These are phyloP conservation scores for Bombylius discolor DNA, from an alignment of 2,888 invertebrate genomes.

Conservation along the genomic window DNA sequence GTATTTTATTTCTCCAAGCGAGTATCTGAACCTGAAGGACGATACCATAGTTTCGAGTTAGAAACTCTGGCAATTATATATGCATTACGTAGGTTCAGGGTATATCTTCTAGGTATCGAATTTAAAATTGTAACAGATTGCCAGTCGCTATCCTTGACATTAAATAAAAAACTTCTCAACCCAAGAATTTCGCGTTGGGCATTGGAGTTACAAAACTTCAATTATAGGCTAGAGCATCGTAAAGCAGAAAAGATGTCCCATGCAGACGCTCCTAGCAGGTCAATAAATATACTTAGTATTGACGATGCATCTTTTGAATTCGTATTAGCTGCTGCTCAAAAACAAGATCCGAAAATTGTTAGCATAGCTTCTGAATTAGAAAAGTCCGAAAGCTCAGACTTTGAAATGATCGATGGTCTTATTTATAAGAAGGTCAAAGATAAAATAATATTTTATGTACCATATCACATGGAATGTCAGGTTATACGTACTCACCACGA, in stretches of 20 bases:
- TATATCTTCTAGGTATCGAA: constrained; percentile 18
- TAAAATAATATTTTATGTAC: constrained; percentile 11
- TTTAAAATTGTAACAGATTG: too few relatives aligned
- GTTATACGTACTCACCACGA: constrained; percentile 20
- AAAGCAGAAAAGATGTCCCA: constrained; percentile 20
- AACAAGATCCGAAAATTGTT: constrained; percentile 15
- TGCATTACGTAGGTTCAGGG: constrained; percentile 18
- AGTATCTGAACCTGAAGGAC: constrained; percentile 17
- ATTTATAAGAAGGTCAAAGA: constrained; percentile 6
- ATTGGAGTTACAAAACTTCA: constrained; percentile 14
- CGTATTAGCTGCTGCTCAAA: constrained; percentile 9
- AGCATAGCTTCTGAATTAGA: constrained; percentile 14
- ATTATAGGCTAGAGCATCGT: constrained; percentile 16
- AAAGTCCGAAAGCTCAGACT: constrained; percentile 9
- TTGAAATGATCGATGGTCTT: constrained; percentile 9
- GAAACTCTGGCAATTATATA: constrained; percentile 21
- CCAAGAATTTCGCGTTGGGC: constrained; percentile 16
- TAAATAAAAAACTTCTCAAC: constrained; percentile 15
- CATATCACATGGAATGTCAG: constrained; percentile 15
- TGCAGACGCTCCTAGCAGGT: constrained; percentile 22
- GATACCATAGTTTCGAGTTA: constrained; percentile 21
- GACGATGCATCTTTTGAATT: constrained; percentile 10
- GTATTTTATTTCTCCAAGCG: constrained; percentile 24
- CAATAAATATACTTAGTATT: constrained; percentile 5
- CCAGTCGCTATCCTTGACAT: constrained; percentile 15